These are phyloP conservation scores for Cyclargus thomasi DNA, from an alignment of 1,140 invertebrate genomes.

Conservation along the genomic window DNA sequence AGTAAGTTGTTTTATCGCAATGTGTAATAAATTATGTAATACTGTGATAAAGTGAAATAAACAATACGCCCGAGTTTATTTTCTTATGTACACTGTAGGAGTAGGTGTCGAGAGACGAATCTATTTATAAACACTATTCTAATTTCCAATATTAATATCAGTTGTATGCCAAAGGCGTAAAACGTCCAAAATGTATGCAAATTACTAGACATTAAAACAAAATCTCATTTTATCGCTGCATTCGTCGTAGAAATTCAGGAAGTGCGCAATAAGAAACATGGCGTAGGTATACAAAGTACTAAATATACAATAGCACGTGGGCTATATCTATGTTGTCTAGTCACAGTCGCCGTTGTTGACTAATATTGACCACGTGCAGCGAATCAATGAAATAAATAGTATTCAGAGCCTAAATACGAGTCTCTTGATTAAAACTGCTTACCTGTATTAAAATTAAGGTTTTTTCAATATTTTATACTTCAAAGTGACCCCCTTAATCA, in stretches of 20 bases:
- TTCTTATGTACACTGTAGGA: not conserved
- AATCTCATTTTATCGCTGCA: not conserved
- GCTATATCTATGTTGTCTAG: not conserved
- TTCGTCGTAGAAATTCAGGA: conserved; percentile 38
- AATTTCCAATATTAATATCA: conserved; percentile 10
- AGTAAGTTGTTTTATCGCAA: no score
- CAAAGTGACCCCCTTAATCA: no score
- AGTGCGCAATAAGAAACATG: conserved; percentile 33
- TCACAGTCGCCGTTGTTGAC: conserved; percentile 14
- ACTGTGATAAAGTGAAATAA: not conserved
- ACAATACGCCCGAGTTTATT: not conserved
- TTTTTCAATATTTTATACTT: no score
- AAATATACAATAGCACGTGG: conserved; percentile 22
- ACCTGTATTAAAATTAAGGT: no score
- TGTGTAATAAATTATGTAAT: not conserved
- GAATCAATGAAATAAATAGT: not conserved
- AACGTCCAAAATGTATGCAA: conserved; percentile 40
- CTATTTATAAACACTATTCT: not conserved
- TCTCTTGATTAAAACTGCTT: no score
- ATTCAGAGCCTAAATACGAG: no score
- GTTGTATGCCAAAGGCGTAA: conserved; percentile 55
- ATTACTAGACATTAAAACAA: not conserved
- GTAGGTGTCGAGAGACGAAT: not conserved
- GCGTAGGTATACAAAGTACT: conserved; percentile 23
- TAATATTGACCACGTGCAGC: conserved; percentile 15